Conservation (phyloP, 2,797 vertebrate species). For the Gadopsis marmoratus region DNA sequence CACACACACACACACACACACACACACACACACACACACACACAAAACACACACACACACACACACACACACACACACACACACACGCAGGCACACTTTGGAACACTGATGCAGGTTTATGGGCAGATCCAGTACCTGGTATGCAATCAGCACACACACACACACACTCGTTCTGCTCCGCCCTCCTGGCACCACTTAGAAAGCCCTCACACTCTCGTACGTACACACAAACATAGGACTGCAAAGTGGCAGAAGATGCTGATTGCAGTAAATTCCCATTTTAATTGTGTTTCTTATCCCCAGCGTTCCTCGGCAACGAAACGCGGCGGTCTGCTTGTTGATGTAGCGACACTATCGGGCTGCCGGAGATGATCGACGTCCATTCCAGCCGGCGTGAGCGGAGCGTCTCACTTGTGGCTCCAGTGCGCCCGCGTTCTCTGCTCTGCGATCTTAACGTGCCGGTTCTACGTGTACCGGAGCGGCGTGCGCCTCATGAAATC, state of each 20-base stretch:
- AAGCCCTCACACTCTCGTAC: neutral
- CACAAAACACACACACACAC: slow-evolving; percentile 22
- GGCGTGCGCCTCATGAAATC: neutral
- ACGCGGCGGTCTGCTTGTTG: slow-evolving; percentile 11
- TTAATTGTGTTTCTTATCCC: slow-evolving; percentile 3
- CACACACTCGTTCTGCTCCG: slow-evolving; percentile 19
- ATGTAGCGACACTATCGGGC: neutral
- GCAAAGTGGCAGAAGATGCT: slow-evolving; percentile 4
- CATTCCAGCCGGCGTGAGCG: neutral
- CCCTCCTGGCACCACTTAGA: slow-evolving; percentile 32
- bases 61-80: neutral
- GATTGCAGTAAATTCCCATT: slow-evolving; percentile 5
- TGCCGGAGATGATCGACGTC: neutral
- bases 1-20: slow-evolving; percentile 12
- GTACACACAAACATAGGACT: neutral
- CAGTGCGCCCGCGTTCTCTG: neutral
- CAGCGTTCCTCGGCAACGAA: neutral
- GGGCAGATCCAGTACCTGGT: slow-evolving; percentile 37
- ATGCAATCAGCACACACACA: slow-evolving; percentile 32
- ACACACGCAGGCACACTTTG: neutral
- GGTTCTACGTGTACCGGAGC: neutral
- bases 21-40: slow-evolving; percentile 11
- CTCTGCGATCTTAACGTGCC: neutral
- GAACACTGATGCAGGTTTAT: slow-evolving; percentile 25
- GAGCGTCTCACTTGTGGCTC: neutral